These are phyloP conservation scores for Guaruba guarouba DNA, from an alignment of 2,113 vertebrate genomes.

Conservation along the genomic window DNA sequence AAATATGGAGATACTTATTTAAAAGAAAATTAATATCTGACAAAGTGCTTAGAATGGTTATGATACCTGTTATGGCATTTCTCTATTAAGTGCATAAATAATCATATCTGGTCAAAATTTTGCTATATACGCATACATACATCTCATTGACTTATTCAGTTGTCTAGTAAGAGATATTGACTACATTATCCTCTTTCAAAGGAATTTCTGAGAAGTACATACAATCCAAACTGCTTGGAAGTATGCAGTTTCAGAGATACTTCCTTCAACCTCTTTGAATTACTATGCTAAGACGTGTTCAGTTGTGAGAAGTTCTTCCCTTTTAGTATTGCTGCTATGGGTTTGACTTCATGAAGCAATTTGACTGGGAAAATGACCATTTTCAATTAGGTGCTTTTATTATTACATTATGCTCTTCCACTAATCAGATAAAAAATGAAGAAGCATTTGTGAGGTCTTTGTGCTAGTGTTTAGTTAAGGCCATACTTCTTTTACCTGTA, in stretches of 20 bases:
- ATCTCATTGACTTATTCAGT: background rate
- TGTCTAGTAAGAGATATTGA: background rate
- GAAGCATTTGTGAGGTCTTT: background rate
- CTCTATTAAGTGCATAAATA: background rate
- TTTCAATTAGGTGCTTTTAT: slow-evolving; percentile 22
- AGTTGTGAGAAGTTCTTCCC: background rate
- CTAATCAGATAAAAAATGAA: slow-evolving; percentile 29
- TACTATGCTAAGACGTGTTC: background rate
- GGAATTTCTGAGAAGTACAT: background rate
- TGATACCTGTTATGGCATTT: background rate
- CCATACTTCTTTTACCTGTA: background rate
- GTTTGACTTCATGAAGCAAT: background rate
- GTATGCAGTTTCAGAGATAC: background rate
- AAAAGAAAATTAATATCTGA: background rate
- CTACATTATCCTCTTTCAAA: background rate
- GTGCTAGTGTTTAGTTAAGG: background rate
- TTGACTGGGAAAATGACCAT: background rate
- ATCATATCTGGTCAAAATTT: background rate
- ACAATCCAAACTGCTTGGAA: background rate
- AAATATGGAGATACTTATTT: background rate
- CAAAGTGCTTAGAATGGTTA: background rate
- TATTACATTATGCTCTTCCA: background rate
- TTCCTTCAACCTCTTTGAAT: background rate
- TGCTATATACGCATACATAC: background rate
- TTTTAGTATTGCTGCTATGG: background rate